Evolutionary conservation across 2,797 vertebrate species (phyloP), one percentile per base, ranked within the genome.

Genomic region (Erpetoichthys calabaricus): DNA sequence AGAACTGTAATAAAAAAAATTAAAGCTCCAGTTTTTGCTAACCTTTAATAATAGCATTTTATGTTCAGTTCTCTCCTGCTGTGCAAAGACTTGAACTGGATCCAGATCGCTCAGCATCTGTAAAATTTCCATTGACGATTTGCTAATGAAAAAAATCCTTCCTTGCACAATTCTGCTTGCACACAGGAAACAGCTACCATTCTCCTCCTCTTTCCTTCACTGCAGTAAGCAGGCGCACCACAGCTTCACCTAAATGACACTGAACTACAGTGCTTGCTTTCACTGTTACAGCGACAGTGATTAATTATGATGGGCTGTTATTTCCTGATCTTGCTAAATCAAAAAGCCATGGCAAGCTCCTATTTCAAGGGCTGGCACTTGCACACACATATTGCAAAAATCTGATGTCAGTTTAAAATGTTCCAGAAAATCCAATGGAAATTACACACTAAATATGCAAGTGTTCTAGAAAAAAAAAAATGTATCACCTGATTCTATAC

Each of bases 191-290:
- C 47, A 2, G 53, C 25, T 25, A 25, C 25, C 25, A 25, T 25
- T 25, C 25, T 25, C 25, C 25, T 42, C 53, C 41, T 43, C 52
- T 6, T 43, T 43, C 53, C 25, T 7, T 43, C 25, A 54, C n/a
- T 54, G 53, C 53, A 54, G 53, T 43, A 54, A 4, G 42, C 53
- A 54, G 53, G 10, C 41, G 41, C 41, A 54, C 10, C 44, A 43
- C 53, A 54, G 53, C 41, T 54, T 54, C 53, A 54, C 53, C 41
- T 54, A 54, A 41, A 5, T 6, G 4, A 54, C 53, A 42, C 53
- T 42, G 25, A 42, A n/a, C 53, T 25, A 25, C 25, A 25, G 25
- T 25, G 41, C 53, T 43, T 7, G 25, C 51, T 3, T 10, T 53
- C 50, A 51, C 50, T 25, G 25, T 25, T 25, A 25, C 25, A 25